These are phyloP conservation scores for Vanacampus margaritifer DNA, from an alignment of 2,113 vertebrate genomes.

Conservation along the genomic window DNA sequence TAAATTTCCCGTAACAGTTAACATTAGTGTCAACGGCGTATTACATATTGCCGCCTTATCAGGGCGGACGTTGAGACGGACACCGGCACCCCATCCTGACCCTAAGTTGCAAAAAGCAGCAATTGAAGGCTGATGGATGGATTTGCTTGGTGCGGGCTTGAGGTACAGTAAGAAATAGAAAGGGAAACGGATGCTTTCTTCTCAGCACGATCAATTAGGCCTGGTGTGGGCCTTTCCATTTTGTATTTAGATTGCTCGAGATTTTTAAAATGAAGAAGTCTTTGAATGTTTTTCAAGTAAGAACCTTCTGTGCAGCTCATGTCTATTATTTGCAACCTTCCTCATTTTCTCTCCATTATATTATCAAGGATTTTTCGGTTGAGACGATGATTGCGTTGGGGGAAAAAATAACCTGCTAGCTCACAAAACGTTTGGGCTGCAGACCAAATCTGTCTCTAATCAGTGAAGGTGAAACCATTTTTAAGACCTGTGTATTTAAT, in stretches of 20 bases:
- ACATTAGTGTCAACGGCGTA: not conserved
- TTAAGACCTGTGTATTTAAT: not conserved
- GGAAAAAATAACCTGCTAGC: not conserved
- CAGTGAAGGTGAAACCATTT: not conserved
- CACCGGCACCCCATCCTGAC: not conserved
- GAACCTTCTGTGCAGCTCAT: not conserved
- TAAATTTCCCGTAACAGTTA: not conserved
- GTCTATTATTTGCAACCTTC: not conserved
- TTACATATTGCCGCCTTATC: not conserved
- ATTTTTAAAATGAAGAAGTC: not conserved
- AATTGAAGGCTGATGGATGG: constrained; percentile 9
- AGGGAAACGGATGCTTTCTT: not conserved
- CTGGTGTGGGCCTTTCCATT: not conserved
- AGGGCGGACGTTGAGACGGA: not conserved
- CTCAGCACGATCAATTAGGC: not conserved
- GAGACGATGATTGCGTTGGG: not conserved
- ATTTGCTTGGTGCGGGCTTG: constrained; percentile 10
- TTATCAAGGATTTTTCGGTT: not conserved
- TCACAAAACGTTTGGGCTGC: not conserved
- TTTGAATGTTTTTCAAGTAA: not conserved
- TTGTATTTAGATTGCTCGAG: not conserved
- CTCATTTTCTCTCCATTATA: not conserved
- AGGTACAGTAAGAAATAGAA: not conserved
- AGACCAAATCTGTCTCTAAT: not conserved
- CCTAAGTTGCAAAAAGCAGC: constrained; percentile 1